Evolutionary conservation across 2,888 invertebrate species (phyloP), one percentile per base, ranked within the genome.

Genomic region (Nemotelus nigrinus): DNA sequence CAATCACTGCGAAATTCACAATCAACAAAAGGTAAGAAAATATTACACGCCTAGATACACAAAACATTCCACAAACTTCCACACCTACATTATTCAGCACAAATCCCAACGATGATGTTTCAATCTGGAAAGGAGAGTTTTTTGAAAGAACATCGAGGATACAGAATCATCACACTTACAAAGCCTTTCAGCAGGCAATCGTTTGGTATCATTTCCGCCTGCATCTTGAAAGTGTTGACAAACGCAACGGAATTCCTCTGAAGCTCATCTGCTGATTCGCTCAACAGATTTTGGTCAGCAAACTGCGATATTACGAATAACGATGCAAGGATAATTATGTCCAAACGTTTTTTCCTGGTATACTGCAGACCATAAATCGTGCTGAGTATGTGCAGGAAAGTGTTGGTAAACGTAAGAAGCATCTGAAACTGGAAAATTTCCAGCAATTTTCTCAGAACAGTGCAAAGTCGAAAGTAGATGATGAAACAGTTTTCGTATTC

Each of bases 61-160:
- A 10, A 63, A 63, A 63, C 63, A 63, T 43, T 43, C 63, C 63
- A 63, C 63, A 63, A n/a, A 63, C 63, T 8, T 4, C 6, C 4
- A 63, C 43, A 43, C 43, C 63, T 0, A 63, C n/a, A 6, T 43
- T 63, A 43, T 63, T 63, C 43, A 63, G 7, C 5, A n/a, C 43
- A 4, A 63, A 63, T 43, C 44, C 43, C 3, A 63, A 5, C 5
- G 6, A 39, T 7, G 10, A 6, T 10, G n/a, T 8, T 5, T 63
- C 6, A n/a, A 63, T 4, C 63, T 63, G 63, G 6, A 63, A 58
- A n/a, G 25, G 8, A 58, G 25, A 25, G 25, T 25, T 25, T 25
- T 25, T 25, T 25, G 25, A 25, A 25, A 25, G 25, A 1, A 25
- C 25, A 25, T 25, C 25, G 25, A 25, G 25, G 25, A 25, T 25